Percentiles rank a stretch among this genome's conserved stretches.
These are phyloP conservation scores for Cinara cedri DNA, from an alignment of 2,888 invertebrate genomes.

Conservation along the genomic window DNA sequence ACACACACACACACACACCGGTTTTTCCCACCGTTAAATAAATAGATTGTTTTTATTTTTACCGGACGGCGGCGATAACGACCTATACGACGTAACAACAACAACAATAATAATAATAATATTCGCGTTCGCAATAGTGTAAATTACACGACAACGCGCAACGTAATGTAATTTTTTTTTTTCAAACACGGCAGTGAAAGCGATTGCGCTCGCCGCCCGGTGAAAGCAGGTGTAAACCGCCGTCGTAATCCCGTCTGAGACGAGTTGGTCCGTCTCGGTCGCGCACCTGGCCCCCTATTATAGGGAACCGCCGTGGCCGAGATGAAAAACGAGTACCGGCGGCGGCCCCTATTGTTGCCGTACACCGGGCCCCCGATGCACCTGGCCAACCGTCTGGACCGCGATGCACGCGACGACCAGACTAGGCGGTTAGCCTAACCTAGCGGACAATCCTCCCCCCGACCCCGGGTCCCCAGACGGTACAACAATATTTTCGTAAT, in stretches of 20 bases:
- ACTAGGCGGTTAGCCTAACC: neutral
- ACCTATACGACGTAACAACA: neutral
- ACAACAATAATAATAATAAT: neutral
- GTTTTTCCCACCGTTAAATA: conserved; percentile 36
- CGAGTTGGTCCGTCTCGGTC: neutral
- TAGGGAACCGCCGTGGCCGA: neutral
- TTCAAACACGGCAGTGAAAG: conserved; percentile 8
- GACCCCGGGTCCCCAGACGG: neutral
- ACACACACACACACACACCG: neutral
- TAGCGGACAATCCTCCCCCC: neutral
- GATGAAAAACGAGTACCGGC: neutral
- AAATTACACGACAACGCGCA: neutral
- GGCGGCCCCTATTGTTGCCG: conserved; percentile 13
- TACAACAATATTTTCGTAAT: too few relatives aligned
- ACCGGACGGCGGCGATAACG: neutral
- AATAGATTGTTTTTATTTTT: conserved; percentile 12
- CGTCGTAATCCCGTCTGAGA: neutral
- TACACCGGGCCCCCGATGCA: conserved; percentile 38
- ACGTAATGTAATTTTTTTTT: neutral
- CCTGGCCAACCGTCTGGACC: conserved; percentile 16
- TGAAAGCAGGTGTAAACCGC: conserved; percentile 49
- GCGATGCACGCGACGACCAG: neutral
- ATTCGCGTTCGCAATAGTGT: neutral
- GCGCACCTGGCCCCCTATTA: conserved; percentile 9
- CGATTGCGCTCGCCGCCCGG: conserved; percentile 19